phyloP scores from a whole-genome alignment of 2,888 invertebrate genomes.

The Pterobdella sp. region DNA sequence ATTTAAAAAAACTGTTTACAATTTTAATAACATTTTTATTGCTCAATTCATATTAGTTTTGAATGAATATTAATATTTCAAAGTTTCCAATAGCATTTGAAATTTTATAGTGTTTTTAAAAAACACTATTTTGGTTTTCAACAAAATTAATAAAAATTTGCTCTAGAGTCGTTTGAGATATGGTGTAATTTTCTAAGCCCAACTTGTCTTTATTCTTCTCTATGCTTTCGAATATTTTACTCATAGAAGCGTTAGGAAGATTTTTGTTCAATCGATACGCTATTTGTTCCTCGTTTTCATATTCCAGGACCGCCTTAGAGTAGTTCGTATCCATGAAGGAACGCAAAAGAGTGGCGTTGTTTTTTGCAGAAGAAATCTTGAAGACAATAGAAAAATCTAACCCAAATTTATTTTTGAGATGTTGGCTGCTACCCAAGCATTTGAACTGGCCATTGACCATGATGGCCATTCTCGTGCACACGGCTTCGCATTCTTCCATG shows the following conservation, averaged over 20 bases:
- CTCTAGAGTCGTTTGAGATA: conserved; percentile 72
- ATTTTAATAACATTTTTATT: too few relatives aligned
- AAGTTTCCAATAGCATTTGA: too few relatives aligned
- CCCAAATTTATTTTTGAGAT: conserved; percentile 64
- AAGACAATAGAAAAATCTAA: conserved; percentile 52
- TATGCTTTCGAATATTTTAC: conserved; percentile 48
- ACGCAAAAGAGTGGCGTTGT: background rate
- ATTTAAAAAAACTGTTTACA: too few relatives aligned
- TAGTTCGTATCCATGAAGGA: background rate
- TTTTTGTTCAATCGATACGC: conserved; percentile 46
- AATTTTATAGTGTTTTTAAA: too few relatives aligned
- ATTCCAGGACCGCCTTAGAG: conserved; percentile 9
- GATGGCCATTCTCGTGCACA: conserved; percentile 68
- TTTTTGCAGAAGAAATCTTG: conserved; percentile 44
- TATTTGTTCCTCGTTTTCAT: conserved; percentile 11
- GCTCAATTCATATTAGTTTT: too few relatives aligned
- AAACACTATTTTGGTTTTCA: conserved; percentile 35
- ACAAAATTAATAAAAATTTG: conserved; percentile 57
- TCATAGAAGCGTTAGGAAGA: conserved; percentile 43
- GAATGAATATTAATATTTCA: too few relatives aligned
- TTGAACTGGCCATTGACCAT: conserved; percentile 65
- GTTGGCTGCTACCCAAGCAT: conserved; percentile 65
- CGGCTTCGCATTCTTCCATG: conserved; percentile 76
- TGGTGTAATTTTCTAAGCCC: conserved; percentile 62
- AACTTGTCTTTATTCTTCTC: conserved; percentile 45